Evolutionary conservation across 2,113 vertebrate genomes (phyloP), one percentile per base, ranked within the genome.

Genomic region (Notechis scutatus): DNA sequence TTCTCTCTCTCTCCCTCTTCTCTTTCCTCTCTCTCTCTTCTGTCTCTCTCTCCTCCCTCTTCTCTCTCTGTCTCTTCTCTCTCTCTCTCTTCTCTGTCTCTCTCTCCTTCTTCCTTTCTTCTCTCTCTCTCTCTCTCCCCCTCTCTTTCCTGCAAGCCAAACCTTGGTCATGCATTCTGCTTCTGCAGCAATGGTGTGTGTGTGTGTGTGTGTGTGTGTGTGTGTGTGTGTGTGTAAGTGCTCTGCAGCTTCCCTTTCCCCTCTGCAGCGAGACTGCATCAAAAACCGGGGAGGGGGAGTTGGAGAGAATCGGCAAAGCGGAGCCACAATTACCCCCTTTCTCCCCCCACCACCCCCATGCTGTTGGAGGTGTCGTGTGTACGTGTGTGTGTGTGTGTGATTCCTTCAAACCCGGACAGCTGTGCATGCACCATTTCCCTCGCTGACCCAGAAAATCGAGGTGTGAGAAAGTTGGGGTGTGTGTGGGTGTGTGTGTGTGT

Each of bases 201-300:
- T 1, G 55, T 56, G 18, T 56, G 55, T 56, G 54, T 5, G 55
- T 23, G 5, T 7, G 55, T 5, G 15, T 20, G 4, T 20, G 56
- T 18, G 54, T 55, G 57, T 8, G 21, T 23, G 57, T 24, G 8
- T 14, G 26, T n/a, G 2, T 1, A 95, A 87, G 93, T 93, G 93
- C 97, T 96, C 96, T 94, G 98, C 97, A 97, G 97, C 69, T 55
- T 3, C 61, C 91, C 96, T 95, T 5, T 47, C 29, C 29, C 34
- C 88, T 89, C 97, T 96, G 97, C 98, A 97, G 97, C 95, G 93
- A 91, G 96, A 96, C 97, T 96, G 97, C 97, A 98, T 96, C 96
- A 97, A 96, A 95, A 96, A 20, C 0, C 15, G 56, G 74, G 8
- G 8, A 1, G 7, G n/a, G 34, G 26, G 7, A 15, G 12, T 14